A percentile compares a stretch with the other conserved stretches of the same genome.
Conservation (phyloP, 2,113 vertebrate species). For the Heteronetta atricapilla region DNA sequence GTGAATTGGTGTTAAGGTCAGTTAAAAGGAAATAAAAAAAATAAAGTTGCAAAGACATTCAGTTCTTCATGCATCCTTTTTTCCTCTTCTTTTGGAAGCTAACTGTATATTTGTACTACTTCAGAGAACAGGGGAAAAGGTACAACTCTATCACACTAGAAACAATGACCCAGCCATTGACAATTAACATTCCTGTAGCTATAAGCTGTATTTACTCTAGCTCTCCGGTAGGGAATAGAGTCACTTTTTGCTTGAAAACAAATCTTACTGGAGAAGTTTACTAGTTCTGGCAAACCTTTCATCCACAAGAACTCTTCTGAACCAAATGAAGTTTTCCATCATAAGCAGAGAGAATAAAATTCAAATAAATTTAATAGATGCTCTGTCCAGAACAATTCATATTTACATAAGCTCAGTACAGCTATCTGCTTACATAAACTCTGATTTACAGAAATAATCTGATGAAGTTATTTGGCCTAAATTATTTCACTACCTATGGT, state of each 20-base stretch:
- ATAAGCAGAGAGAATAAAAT: not conserved
- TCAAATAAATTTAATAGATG: not conserved
- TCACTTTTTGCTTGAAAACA: not conserved
- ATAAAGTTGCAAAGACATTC: not conserved
- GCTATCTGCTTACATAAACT: not conserved
- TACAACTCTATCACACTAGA: not conserved
- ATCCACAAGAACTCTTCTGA: not conserved
- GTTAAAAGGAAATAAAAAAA: too few species aligned
- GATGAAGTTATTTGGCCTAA: not conserved
- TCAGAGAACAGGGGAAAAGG: not conserved
- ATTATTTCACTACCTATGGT: not conserved
- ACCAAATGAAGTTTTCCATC: not conserved
- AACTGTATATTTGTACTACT: not conserved
- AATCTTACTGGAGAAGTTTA: not conserved
- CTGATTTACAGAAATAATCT: not conserved
- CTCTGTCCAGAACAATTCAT: not conserved
- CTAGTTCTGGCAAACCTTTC: not conserved
- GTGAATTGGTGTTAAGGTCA: accelerated
- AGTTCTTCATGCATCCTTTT: not conserved
- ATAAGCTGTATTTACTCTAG: not conserved
- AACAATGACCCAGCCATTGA: not conserved
- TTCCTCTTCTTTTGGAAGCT: not conserved
- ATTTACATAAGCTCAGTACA: not conserved
- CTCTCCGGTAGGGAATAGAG: not conserved
- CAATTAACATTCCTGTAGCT: not conserved